Conservation (phyloP, 2,797 vertebrate species). For the Megaceryle alcyon region DNA sequence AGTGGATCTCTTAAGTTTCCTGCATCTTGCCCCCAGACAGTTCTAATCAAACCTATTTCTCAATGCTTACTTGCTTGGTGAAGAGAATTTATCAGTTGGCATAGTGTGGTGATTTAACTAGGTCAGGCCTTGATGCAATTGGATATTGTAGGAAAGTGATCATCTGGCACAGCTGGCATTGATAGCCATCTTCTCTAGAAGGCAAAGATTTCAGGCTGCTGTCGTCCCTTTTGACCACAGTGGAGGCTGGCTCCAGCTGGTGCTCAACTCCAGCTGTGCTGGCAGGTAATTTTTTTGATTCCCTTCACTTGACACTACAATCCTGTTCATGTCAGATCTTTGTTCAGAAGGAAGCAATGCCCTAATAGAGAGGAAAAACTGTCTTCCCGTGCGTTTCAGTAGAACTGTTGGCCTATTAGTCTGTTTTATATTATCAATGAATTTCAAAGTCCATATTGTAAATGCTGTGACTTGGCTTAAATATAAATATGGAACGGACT, state of each 20-base stretch:
- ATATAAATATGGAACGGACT: neutral
- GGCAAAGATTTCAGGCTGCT: neutral
- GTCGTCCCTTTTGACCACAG: neutral
- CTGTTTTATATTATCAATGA: neutral
- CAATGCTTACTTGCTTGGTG: constrained; percentile 27
- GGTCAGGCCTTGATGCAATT: neutral
- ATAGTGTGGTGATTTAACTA: neutral
- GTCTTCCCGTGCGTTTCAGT: neutral
- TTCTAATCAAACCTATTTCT: constrained; percentile 8
- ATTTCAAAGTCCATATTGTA: neutral
- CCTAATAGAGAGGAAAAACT: neutral
- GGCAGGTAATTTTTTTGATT: neutral
- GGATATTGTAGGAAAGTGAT: neutral
- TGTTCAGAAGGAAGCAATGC: neutral
- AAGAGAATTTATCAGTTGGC: neutral
- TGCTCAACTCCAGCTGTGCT: neutral
- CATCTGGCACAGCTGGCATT: neutral
- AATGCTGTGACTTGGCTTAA: neutral
- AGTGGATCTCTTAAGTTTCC: constrained; percentile 12
- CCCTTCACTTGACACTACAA: neutral
- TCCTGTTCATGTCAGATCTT: neutral
- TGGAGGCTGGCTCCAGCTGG: neutral
- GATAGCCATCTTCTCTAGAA: neutral
- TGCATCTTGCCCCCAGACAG: constrained; percentile 5
- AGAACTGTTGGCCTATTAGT: neutral